Percentiles rank a stretch among this genome's conserved stretches.
Evolutionary conservation across 2,797 vertebrate species (phyloP).

Genomic region (Phoxinus dragarum): DNA sequence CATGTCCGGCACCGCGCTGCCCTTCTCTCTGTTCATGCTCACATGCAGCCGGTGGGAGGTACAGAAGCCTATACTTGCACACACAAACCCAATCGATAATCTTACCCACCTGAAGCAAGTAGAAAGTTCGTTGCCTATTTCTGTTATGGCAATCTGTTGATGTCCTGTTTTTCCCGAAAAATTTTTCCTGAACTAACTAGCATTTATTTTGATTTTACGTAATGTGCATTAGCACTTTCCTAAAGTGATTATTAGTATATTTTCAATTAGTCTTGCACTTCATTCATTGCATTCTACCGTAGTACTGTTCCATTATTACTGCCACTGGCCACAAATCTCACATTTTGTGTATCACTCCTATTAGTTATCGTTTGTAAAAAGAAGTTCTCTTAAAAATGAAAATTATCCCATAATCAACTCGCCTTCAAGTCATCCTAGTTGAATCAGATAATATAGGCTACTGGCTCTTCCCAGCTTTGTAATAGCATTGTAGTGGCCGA

Average conservation of each 20-base stretch:
- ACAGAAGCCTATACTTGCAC: constrained; percentile 52
- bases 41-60: constrained; percentile 96
- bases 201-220: not conserved
- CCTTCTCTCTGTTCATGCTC: constrained; percentile 89
- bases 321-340: not conserved
- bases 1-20: constrained; percentile 96
- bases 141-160: not conserved
- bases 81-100: not conserved
- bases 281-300: not conserved
- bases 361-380: not conserved
- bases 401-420: no score
- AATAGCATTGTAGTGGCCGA: not conserved
- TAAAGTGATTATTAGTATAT: not conserved
- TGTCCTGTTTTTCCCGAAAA: no score
- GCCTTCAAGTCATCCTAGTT: no score
- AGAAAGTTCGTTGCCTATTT: not conserved
- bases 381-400: not conserved
- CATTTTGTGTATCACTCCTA: not conserved
- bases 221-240: not conserved
- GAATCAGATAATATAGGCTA: not conserved
- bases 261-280: not conserved
- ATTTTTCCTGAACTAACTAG: not conserved
- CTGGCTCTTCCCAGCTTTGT: not conserved
- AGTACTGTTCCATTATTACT: not conserved
- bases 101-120: no score